Conservation (phyloP, 2,113 vertebrate species). For the Helogale parvula region DNA sequence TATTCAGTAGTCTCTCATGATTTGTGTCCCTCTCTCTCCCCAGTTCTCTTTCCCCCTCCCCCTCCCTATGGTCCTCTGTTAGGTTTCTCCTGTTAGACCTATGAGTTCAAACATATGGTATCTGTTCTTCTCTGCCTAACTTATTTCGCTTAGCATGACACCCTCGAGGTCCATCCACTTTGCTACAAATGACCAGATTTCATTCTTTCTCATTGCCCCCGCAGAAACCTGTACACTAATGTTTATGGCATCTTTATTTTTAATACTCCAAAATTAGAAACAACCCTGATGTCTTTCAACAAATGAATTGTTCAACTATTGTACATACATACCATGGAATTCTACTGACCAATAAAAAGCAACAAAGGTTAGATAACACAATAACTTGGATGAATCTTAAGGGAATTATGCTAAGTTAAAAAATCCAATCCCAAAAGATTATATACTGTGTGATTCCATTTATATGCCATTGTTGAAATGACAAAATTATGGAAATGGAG, state of each 20-base stretch:
- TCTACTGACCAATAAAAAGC: not conserved
- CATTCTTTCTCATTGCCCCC: too few relatives aligned
- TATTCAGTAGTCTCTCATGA: too few relatives aligned
- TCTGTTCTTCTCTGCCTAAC: too few relatives aligned
- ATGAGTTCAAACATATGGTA: too few relatives aligned
- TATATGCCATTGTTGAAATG: not conserved
- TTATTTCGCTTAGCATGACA: too few relatives aligned
- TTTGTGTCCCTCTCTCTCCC: too few relatives aligned
- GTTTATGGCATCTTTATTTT: not conserved
- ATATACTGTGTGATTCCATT: not conserved
- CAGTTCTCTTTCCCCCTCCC: too few relatives aligned
- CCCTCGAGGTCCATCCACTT: too few relatives aligned
- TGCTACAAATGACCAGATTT: too few relatives aligned
- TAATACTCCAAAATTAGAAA: not conserved
- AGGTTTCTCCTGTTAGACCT: too few relatives aligned
- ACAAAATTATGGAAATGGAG: not conserved
- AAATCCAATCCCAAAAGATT: not conserved
- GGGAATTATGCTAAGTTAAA: not conserved
- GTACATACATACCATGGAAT: not conserved
- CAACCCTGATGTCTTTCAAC: not conserved
- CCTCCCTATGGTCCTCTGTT: too few relatives aligned
- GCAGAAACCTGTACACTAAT: not conserved
- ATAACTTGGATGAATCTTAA: not conserved
- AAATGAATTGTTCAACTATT: not conserved
- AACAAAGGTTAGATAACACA: not conserved